A percentile compares a stretch with the other conserved stretches of the same genome.
phyloP scores from a whole-genome alignment of 1,140 invertebrate genomes.

The Lethocerus indicus region DNA sequence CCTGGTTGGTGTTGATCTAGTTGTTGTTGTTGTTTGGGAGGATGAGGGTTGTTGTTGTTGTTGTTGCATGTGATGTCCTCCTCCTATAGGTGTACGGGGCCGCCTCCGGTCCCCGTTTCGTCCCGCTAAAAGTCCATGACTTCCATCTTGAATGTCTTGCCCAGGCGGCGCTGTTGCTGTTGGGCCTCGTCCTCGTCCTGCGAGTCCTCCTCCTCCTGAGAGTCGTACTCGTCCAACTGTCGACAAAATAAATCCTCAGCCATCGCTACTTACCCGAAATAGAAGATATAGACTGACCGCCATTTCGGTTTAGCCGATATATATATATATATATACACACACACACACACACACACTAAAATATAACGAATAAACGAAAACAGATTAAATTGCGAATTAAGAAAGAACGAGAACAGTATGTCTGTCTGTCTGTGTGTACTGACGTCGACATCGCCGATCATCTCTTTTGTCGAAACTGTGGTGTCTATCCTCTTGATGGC shows the following conservation, averaged over 20 bases:
- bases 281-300: not conserved
- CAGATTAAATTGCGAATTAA: not conserved
- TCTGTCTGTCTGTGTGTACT: conserved; percentile 26
- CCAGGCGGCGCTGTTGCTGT: conserved; percentile 21
- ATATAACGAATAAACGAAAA: not conserved
- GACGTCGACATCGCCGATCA: conserved; percentile 79
- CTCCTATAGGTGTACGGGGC: no score
- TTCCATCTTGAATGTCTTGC: conserved; percentile 29
- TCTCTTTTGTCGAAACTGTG: conserved; percentile 79
- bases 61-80: no score
- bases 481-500: conserved; percentile 76
- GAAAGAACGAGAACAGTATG: not conserved
- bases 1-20: no score
- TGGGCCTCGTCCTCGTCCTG: conserved; percentile 24
- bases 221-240: conserved; percentile 26
- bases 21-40: no score
- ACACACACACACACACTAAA: not conserved
- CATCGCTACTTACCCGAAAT: not conserved
- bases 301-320: not conserved
- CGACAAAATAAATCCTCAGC: conserved; percentile 2
- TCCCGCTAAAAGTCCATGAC: conserved; percentile 26
- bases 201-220: conserved; percentile 29
- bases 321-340: not conserved
- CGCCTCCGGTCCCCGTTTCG: not conserved
- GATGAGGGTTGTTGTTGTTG: no score